These are phyloP conservation scores for Okamejei kenojei DNA, from an alignment of 2,797 vertebrate species.

Conservation along the genomic window DNA sequence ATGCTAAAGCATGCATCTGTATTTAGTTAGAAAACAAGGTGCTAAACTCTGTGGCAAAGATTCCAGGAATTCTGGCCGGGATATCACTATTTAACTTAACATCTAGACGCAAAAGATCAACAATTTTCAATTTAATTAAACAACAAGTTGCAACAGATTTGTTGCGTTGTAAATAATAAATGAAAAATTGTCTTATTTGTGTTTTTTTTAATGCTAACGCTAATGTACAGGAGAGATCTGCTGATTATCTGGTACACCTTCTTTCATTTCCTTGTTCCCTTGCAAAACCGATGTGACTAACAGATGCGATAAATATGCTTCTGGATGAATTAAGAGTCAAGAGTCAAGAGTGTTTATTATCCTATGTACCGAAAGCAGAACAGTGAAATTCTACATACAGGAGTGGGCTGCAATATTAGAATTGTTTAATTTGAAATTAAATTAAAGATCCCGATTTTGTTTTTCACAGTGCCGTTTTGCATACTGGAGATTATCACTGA, in stretches of 20 bases:
- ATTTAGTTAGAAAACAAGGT: constrained; percentile 22
- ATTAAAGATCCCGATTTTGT: background rate
- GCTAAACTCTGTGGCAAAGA: background rate
- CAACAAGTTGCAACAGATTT: background rate
- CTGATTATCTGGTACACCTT: background rate
- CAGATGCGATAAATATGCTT: background rate
- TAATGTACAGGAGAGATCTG: background rate
- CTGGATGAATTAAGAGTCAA: background rate
- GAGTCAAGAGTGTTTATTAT: no score
- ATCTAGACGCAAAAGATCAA: background rate
- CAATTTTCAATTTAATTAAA: background rate
- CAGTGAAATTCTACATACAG: no score
- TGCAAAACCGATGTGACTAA: background rate
- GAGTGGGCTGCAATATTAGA: background rate
- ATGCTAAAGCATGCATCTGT: constrained; percentile 32
- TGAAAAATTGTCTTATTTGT: background rate
- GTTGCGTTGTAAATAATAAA: background rate
- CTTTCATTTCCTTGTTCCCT: background rate
- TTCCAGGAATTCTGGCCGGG: background rate
- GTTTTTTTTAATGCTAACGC: background rate
- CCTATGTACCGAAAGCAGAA: no score
- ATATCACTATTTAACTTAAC: background rate
- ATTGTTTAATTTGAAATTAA: constrained; percentile 18
- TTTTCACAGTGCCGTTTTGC: constrained; percentile 47
- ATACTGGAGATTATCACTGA: constrained; percentile 64